Evolutionary conservation across 2,888 invertebrate species (phyloP).

Genomic region (Noctua pronuba): DNA sequence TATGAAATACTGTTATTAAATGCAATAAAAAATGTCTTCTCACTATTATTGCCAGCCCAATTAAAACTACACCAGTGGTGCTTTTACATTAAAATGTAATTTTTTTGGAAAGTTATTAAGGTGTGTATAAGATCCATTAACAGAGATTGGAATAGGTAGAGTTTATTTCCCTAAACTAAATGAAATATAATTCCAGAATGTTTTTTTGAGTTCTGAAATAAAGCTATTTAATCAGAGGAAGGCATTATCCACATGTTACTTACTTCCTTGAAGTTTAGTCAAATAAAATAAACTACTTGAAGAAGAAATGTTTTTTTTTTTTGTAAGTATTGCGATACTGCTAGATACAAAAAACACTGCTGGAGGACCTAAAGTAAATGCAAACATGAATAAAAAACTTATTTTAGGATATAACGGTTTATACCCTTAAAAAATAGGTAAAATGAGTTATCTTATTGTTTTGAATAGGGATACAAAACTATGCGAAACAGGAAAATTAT

Average conservation of each 20-base stretch:
- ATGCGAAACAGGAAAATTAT: too few relatives aligned
- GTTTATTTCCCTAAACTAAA: too few relatives aligned
- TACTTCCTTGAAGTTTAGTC: too few relatives aligned
- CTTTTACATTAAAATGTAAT: neutral
- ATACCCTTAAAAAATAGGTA: too few relatives aligned
- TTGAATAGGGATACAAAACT: too few relatives aligned
- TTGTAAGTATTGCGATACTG: neutral
- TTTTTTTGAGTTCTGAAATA: neutral
- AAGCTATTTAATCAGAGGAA: neutral
- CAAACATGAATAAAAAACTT: neutral
- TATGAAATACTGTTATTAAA: neutral
- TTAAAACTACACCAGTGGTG: neutral
- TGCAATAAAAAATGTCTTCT: neutral
- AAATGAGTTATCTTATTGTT: too few relatives aligned
- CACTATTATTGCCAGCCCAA: neutral
- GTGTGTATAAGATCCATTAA: neutral
- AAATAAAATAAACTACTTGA: too few relatives aligned
- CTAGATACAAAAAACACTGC: neutral
- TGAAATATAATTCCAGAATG: neutral
- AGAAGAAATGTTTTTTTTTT: neutral
- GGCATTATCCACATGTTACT: too few relatives aligned
- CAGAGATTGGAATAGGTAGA: neutral
- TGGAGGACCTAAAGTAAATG: neutral
- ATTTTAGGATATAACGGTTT: too few relatives aligned
- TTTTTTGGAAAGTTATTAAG: neutral